phyloP scores from a whole-genome alignment of 2,113 vertebrate species.

The Pygoscelis adeliae region DNA sequence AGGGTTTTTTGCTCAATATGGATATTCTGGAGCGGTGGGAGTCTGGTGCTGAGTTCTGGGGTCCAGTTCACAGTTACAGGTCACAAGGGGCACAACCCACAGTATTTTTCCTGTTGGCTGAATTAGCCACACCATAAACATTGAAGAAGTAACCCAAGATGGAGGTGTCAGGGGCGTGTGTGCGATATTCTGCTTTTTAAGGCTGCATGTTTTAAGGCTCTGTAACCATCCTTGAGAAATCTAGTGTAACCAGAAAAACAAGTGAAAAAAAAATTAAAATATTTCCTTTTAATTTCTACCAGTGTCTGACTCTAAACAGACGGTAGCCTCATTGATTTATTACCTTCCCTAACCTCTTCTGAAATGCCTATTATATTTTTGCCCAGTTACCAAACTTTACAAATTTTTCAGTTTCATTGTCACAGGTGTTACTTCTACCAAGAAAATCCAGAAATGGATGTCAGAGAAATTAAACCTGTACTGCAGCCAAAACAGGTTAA shows the following conservation, averaged over 20 bases:
- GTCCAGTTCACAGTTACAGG: neutral
- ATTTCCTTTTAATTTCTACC: neutral
- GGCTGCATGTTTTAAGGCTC: neutral
- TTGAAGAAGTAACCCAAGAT: neutral
- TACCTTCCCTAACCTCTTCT: neutral
- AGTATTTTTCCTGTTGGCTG: neutral
- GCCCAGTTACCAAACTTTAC: neutral
- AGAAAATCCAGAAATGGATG: neutral
- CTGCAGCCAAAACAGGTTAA: neutral
- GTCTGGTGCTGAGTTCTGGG: neutral
- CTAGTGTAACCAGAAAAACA: neutral
- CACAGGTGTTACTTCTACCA: neutral
- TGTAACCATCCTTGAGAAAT: neutral
- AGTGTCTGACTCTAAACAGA: neutral
- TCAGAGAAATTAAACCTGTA: neutral
- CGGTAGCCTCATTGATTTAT: neutral
- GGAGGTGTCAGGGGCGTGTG: accelerated
- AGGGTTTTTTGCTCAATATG: neutral
- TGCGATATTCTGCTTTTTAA: neutral
- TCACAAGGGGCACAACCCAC: neutral
- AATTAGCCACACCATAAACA: neutral
- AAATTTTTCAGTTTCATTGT: neutral
- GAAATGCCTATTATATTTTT: neutral
- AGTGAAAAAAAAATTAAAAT: neutral
- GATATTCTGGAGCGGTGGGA: neutral